phyloP scores from a whole-genome alignment of 2,888 invertebrate genomes.

The Arge pagana region DNA sequence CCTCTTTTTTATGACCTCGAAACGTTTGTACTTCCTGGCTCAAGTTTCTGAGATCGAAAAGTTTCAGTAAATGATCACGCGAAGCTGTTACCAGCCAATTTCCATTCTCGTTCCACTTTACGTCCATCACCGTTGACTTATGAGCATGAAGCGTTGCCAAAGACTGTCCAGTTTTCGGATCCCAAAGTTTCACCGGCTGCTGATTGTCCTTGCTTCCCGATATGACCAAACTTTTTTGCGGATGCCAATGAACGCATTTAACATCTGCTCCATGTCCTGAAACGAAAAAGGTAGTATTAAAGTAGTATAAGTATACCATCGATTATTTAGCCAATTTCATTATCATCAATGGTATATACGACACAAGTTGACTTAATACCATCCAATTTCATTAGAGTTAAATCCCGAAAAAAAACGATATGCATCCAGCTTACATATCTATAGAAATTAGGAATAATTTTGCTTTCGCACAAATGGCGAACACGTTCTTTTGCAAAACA shows the following conservation, averaged over 20 bases:
- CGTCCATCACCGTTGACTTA: slow-evolving; percentile 99
- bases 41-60: slow-evolving; percentile 96
- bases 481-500: no score
- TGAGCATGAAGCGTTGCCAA: slow-evolving; percentile 98
- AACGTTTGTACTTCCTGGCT: slow-evolving; percentile 96
- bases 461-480: no score
- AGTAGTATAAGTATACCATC: no score
- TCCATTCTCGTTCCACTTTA: slow-evolving; percentile 99
- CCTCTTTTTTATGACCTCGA: slow-evolving; percentile 99
- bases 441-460: no score
- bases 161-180: slow-evolving; percentile 94
- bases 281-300: slow-evolving; percentile 33
- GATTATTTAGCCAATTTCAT: no score
- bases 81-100: slow-evolving; percentile 99
- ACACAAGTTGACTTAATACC: no score
- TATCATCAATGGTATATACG: no score
- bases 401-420: slow-evolving; percentile 22
- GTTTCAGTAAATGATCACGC: slow-evolving; percentile 93
- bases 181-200: slow-evolving; percentile 99
- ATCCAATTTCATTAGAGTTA: no score
- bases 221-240: slow-evolving; percentile 93
- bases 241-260: slow-evolving; percentile 99
- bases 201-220: slow-evolving; percentile 99
- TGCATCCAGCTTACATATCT: no score
- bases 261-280: slow-evolving; percentile 96